Conservation (phyloP, 2,797 vertebrate species). For the Echeneis naucrates region DNA sequence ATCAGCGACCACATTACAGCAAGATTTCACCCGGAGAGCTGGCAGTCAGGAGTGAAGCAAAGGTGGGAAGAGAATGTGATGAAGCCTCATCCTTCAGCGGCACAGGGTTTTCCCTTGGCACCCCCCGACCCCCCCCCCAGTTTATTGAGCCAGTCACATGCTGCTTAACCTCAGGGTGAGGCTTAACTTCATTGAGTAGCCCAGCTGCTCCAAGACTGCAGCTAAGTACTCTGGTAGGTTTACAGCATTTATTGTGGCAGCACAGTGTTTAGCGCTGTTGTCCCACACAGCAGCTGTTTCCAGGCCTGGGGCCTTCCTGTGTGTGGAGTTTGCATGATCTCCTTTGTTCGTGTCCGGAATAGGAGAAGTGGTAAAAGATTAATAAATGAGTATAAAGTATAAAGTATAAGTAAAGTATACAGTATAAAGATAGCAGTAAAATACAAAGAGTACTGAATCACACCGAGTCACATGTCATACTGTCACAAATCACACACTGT, state of each 20-base stretch:
- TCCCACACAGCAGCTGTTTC: no score
- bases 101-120: neutral
- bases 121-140: neutral
- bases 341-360: no score
- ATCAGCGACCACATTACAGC: constrained; percentile 66
- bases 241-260: neutral
- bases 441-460: no score
- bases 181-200: constrained; percentile 17
- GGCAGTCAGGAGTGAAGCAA: neutral
- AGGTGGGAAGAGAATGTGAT: constrained; percentile 29
- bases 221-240: neutral
- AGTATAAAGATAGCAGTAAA: no score
- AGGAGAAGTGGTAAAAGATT: no score
- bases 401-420: no score
- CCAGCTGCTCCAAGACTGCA: constrained; percentile 1
- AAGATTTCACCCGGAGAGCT: neutral
- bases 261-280: no score
- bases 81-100: constrained; percentile 40
- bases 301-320: no score
- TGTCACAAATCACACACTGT: no score
- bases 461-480: no score
- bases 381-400: no score
- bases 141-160: constrained; percentile 73
- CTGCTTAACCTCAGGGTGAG: constrained; percentile 51
- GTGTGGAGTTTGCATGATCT: no score